Conservation (phyloP, 2,797 vertebrate species). For the Trematomus bernacchii region DNA sequence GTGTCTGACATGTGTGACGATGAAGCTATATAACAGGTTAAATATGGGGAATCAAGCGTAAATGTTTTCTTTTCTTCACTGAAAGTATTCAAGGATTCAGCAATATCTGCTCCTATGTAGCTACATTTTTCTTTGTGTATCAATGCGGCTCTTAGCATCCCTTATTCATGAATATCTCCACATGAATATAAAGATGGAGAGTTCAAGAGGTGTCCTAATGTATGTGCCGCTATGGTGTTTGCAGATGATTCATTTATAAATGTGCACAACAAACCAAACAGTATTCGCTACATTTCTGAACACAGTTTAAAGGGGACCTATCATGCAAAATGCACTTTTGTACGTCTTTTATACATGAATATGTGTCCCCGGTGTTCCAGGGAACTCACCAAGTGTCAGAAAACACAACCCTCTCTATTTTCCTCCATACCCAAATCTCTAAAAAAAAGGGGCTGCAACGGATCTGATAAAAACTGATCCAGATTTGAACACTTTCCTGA, state of each 20-base stretch:
- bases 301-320: not conserved
- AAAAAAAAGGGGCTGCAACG: too few relatives aligned
- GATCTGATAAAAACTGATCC: too few relatives aligned
- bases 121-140: not conserved
- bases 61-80: not conserved
- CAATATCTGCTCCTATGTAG: too few relatives aligned
- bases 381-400: too few relatives aligned
- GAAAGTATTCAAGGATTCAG: not conserved
- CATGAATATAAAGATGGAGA: conserved; percentile 23
- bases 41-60: not conserved
- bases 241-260: conserved; percentile 15
- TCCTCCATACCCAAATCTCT: too few relatives aligned
- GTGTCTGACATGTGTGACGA: not conserved
- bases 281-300: not conserved
- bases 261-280: conserved; percentile 14
- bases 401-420: too few relatives aligned
- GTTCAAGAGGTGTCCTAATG: conserved; percentile 27
- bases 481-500: too few relatives aligned
- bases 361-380: too few relatives aligned
- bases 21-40: not conserved
- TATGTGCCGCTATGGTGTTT: conserved; percentile 32
- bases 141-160: conserved; percentile 29
- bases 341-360: too few relatives aligned
- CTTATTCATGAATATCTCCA: conserved; percentile 28
- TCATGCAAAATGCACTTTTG: too few relatives aligned